Evolutionary conservation across 2,113 vertebrate genomes (phyloP).

Genomic region (Neodon shergylaensis): DNA sequence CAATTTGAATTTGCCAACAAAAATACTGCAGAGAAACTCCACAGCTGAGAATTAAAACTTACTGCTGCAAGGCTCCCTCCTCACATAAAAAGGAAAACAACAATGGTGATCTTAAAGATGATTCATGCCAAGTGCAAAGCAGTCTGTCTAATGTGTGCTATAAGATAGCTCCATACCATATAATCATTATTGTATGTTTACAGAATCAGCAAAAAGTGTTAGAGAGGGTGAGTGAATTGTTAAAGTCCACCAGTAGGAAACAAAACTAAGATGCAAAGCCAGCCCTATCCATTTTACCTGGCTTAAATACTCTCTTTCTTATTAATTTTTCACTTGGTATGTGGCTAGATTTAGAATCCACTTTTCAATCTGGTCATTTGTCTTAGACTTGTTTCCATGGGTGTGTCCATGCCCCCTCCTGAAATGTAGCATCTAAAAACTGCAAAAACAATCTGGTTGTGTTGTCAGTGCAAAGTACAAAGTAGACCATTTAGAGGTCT

Average conservation of each 20-base stretch:
- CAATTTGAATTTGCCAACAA: background rate
- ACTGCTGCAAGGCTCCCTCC: background rate
- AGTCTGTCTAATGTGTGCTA: background rate
- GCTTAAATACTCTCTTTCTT: conserved; percentile 31
- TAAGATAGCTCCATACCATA: background rate
- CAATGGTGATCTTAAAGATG: background rate
- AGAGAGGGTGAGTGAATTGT: background rate
- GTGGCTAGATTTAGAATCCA: conserved; percentile 24
- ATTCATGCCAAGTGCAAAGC: background rate
- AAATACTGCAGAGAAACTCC: conserved; percentile 6
- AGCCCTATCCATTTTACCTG: background rate
- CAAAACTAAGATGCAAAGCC: background rate
- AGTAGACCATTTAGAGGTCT: conserved; percentile 61
- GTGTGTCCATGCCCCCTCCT: background rate
- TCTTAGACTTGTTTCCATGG: background rate
- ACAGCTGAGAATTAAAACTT: background rate
- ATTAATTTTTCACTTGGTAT: conserved; percentile 31
- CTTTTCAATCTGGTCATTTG: conserved; percentile 42
- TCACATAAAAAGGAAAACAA: conserved; percentile 6
- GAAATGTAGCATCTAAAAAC: conserved; percentile 62
- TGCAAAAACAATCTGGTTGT: conserved; percentile 51
- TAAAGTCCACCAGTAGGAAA: background rate
- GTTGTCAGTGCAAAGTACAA: conserved; percentile 52
- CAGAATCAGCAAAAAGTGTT: conserved; percentile 23
- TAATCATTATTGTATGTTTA: background rate